Conservation (phyloP, 2,113 vertebrate genomes). For the Silurus glanis region DNA sequence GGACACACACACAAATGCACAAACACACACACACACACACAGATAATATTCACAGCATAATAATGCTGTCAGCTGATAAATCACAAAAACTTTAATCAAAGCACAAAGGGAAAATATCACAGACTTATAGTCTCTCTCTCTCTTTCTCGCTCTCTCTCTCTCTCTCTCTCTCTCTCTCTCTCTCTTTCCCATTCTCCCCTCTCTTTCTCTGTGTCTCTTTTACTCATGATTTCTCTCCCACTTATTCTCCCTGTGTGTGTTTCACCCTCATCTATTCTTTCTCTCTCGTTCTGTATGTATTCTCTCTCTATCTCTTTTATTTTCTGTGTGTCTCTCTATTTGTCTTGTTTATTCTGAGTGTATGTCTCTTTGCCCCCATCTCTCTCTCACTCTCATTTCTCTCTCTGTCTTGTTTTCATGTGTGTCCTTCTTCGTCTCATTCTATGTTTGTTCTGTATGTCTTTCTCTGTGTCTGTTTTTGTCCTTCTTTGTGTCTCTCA, state of each 20-base stretch:
- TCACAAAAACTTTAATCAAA: conserved; percentile 74
- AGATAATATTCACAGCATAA: conserved; percentile 62
- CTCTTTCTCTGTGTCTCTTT: background rate
- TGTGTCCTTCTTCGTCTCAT: too few relatives aligned
- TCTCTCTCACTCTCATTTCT: background rate
- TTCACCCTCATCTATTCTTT: background rate
- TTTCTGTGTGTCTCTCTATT: background rate
- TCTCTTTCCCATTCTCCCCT: background rate
- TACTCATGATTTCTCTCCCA: background rate
- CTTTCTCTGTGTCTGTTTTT: too few relatives aligned
- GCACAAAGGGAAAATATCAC: conserved; percentile 71
- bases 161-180: background rate
- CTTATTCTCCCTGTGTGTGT: background rate
- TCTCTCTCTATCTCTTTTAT: background rate
- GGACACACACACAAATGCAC: conserved; percentile 27
- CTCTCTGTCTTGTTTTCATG: background rate
- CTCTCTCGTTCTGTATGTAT: background rate
- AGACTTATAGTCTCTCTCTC: conserved; percentile 47
- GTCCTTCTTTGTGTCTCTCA: too few relatives aligned
- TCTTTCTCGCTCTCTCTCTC: background rate
- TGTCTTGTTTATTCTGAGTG: background rate
- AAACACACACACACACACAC: conserved; percentile 37
- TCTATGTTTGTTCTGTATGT: too few relatives aligned
- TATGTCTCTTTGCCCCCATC: background rate
- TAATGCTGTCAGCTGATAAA: conserved; percentile 74